Conservation (phyloP, 2,888 invertebrate species). For the Leptodirus hochenwartii region DNA sequence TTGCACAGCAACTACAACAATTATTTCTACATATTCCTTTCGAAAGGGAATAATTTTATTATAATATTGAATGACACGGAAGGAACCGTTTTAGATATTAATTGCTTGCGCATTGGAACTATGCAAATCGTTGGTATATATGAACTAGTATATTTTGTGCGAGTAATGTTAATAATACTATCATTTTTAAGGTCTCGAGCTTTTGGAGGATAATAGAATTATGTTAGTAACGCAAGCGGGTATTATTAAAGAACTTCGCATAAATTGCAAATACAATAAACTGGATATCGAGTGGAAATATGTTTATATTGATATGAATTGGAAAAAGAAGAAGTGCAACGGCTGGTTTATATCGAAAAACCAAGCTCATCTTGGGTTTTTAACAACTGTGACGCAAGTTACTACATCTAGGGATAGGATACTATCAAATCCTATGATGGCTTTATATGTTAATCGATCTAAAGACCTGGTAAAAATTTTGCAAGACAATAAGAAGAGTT, state of each 20-base stretch:
- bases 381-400: not conserved
- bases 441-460: too few species aligned
- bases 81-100: too few species aligned
- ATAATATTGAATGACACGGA: too few species aligned
- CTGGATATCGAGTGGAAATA: constrained; percentile 17
- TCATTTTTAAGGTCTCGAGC: constrained; percentile 19
- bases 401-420: too few species aligned
- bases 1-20: too few species aligned
- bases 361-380: constrained; percentile 16
- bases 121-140: too few species aligned
- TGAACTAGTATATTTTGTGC: too few species aligned
- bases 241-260: constrained; percentile 18
- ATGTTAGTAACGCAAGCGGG: constrained; percentile 19
- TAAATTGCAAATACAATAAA: constrained; percentile 16
- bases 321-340: constrained; percentile 17
- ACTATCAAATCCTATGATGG: too few species aligned
- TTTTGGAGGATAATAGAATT: constrained; percentile 17
- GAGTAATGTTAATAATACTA: too few species aligned
- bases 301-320: constrained; percentile 19
- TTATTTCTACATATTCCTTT: too few species aligned
- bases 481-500: constrained; percentile 17
- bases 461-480: constrained; percentile 18
- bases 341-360: constrained; percentile 20
- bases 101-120: too few species aligned
- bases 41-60: too few species aligned